phyloP scores from a whole-genome alignment of 2,797 vertebrate genomes.

The Chelon labrosus region DNA sequence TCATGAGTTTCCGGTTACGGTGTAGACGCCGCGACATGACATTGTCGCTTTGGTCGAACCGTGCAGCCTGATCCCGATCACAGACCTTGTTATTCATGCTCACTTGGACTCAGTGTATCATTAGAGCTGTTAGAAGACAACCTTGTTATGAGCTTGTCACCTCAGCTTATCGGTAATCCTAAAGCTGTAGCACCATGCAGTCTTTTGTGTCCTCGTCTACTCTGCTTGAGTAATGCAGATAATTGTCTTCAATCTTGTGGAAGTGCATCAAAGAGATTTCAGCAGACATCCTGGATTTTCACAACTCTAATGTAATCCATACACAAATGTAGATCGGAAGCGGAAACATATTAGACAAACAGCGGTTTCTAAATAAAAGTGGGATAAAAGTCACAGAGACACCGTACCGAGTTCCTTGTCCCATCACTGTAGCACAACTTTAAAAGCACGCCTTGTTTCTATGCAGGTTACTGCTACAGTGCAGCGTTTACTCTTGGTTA shows the following conservation, averaged over 20 bases:
- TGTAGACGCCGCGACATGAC: neutral
- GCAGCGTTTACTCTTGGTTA: neutral
- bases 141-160: constrained; percentile 9
- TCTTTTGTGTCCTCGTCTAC: too few relatives aligned
- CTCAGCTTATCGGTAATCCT: neutral
- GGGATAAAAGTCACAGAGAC: neutral
- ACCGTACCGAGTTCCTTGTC: neutral
- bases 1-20: neutral
- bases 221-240: neutral
- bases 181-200: neutral
- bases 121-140: neutral
- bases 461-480: neutral
- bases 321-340: neutral
- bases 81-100: constrained; percentile 19
- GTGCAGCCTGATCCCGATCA: constrained; percentile 8
- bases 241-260: neutral
- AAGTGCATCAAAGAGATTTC: neutral
- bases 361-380: neutral
- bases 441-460: neutral
- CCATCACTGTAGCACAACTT: neutral
- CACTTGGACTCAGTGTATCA: constrained; percentile 1
- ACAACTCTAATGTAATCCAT: neutral
- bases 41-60: neutral
- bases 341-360: neutral
- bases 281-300: too few relatives aligned